Percentiles rank a stretch among this genome's conserved stretches.
These are phyloP conservation scores for honey bee (Apis mellifera) DNA, from an alignment of 1,140 invertebrate species.

Conservation along the genomic window Amel_HAv3.1 CM009942.2:11392501-11393000, in stretches of 20 bases:
- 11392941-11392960: too few relatives aligned
- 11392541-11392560: conserved; percentile 43
- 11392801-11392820: conserved; percentile 52
- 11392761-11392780: conserved; percentile 54
- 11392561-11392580: conserved; percentile 46
- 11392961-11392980: too few relatives aligned
- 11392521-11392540: conserved; percentile 54
- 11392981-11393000: too few relatives aligned
- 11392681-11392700: neutral
- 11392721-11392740: conserved; percentile 16
- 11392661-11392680: neutral
- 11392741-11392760: conserved; percentile 25
- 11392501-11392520: conserved; percentile 60
- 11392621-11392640: too few relatives aligned
- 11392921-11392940: too few relatives aligned
- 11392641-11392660: neutral
- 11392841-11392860: conserved; percentile 22
- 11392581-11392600: neutral
- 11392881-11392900: conserved; percentile 50
- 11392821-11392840: conserved; percentile 54
- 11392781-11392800: conserved; percentile 36
- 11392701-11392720: neutral
- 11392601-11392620: neutral
- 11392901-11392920: neutral
- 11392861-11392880: conserved; percentile 63